Evolutionary conservation across 1,140 invertebrate species (phyloP).

Genomic region (Onthophagus taurus): DNA sequence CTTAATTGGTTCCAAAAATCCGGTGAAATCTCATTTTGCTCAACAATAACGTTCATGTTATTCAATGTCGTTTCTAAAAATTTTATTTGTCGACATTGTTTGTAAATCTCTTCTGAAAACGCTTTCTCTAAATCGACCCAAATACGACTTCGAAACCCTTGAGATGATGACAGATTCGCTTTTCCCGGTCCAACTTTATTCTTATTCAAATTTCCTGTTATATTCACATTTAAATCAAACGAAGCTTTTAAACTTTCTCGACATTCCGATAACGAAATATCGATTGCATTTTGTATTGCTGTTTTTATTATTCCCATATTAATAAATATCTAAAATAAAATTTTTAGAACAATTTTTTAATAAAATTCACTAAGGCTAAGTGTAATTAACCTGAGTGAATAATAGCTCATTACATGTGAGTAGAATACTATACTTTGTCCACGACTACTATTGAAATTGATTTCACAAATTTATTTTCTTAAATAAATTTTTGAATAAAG

Average conservation of each 20-base stretch:
- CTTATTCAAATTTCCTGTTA: constrained; percentile 16
- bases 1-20: constrained; percentile 44
- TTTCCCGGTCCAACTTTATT: constrained; percentile 54
- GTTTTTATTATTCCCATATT: constrained; percentile 52
- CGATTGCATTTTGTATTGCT: constrained; percentile 48
- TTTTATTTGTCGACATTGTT: constrained; percentile 44
- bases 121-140: constrained; percentile 73
- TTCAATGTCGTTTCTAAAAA: constrained; percentile 35
- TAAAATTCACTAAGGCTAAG: neutral
- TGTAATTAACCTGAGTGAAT: no score
- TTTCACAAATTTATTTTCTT: no score
- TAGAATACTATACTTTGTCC: no score
- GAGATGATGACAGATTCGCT: constrained; percentile 56
- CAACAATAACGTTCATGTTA: constrained; percentile 41
- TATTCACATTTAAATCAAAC: constrained; percentile 42
- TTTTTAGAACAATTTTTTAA: neutral
- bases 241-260: constrained; percentile 47
- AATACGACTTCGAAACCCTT: constrained; percentile 60
- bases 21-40: constrained; percentile 41
- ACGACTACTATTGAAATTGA: no score
- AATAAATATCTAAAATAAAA: constrained; percentile 56
- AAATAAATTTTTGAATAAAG: no score
- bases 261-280: constrained; percentile 45
- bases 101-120: constrained; percentile 60
- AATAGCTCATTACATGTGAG: no score